Evolutionary conservation across 2,113 vertebrate species (phyloP).

Genomic region (Gasterosteus aculeatus): DNA sequence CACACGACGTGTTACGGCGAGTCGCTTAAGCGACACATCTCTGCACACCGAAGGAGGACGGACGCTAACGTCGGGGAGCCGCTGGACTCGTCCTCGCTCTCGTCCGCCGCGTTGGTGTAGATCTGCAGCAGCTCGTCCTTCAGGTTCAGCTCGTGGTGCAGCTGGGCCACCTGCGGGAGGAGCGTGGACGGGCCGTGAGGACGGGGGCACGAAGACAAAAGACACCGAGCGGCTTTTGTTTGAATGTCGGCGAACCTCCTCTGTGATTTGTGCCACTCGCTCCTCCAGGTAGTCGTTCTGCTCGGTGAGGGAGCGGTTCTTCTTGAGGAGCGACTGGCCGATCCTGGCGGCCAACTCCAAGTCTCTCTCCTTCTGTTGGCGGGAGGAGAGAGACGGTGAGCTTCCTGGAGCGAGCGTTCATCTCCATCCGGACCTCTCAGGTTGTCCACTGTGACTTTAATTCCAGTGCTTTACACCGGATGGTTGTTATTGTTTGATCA

Average conservation of each 20-base stretch:
- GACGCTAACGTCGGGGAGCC: slow-evolving; percentile 89
- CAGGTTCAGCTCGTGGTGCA: slow-evolving; percentile 96
- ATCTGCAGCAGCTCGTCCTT: slow-evolving; percentile 98
- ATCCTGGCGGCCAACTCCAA: slow-evolving; percentile 96
- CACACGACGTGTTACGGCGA: too few species aligned
- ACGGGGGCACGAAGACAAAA: too few species aligned
- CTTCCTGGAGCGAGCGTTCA: too few species aligned
- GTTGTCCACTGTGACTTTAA: not conserved
- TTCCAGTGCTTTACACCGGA: not conserved
- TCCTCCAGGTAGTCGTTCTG: slow-evolving; percentile 95
- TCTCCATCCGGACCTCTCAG: too few species aligned
- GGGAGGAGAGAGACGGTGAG: not conserved
- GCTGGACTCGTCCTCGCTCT: slow-evolving; percentile 90
- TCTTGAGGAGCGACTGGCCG: slow-evolving; percentile 95
- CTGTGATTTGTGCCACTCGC: slow-evolving; percentile 91
- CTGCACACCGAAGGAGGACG: not conserved
- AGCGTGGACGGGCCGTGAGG: not conserved
- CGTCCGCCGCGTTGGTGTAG: slow-evolving; percentile 92
- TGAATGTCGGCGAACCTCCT: slow-evolving; percentile 85
- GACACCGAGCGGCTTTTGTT: too few species aligned
- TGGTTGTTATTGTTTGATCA: not conserved
- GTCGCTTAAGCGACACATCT: not conserved
- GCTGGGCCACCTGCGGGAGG: slow-evolving; percentile 88
- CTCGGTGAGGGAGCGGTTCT: slow-evolving; percentile 91
- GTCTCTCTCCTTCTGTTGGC: slow-evolving; percentile 94